These are phyloP conservation scores for Hirudinaria manillensis DNA, from an alignment of 2,888 invertebrate species.

Conservation along the genomic window DNA sequence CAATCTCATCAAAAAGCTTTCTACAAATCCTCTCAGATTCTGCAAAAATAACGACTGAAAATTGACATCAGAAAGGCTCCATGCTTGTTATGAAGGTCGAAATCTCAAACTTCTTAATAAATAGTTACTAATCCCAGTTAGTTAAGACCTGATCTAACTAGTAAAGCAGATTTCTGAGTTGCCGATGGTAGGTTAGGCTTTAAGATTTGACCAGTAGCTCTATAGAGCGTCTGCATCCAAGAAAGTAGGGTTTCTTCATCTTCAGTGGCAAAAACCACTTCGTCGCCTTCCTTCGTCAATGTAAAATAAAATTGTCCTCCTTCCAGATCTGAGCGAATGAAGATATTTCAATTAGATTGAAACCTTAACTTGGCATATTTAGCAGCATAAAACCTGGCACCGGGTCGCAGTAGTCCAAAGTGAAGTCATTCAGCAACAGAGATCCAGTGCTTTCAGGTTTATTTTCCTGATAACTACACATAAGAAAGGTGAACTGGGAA, in stretches of 20 bases:
- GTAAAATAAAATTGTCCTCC: constrained; percentile 14
- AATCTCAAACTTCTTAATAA: too few species aligned
- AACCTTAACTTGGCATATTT: neutral
- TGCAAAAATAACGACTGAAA: neutral
- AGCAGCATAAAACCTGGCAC: neutral
- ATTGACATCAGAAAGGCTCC: neutral
- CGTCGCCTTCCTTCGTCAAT: constrained; percentile 23
- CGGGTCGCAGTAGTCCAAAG: constrained; percentile 24
- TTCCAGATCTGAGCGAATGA: neutral
- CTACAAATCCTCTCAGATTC: constrained; percentile 9
- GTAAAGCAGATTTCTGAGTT: neutral
- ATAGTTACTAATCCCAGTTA: neutral
- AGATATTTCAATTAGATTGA: neutral
- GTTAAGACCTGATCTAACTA: constrained; percentile 11
- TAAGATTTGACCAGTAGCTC: constrained; percentile 25
- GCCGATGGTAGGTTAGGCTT: constrained; percentile 19
- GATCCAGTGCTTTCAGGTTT: neutral
- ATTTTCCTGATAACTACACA: constrained; percentile 26
- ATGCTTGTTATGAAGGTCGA: neutral
- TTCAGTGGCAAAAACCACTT: constrained; percentile 25
- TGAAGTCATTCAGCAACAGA: constrained; percentile 13
- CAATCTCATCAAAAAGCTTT: constrained; percentile 19
- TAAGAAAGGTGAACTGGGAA: constrained; percentile 30
- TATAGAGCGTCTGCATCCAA: constrained; percentile 25
- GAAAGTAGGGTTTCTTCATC: constrained; percentile 15